Conservation (phyloP, 1,140 invertebrate species). For the Popillia japonica region DNA sequence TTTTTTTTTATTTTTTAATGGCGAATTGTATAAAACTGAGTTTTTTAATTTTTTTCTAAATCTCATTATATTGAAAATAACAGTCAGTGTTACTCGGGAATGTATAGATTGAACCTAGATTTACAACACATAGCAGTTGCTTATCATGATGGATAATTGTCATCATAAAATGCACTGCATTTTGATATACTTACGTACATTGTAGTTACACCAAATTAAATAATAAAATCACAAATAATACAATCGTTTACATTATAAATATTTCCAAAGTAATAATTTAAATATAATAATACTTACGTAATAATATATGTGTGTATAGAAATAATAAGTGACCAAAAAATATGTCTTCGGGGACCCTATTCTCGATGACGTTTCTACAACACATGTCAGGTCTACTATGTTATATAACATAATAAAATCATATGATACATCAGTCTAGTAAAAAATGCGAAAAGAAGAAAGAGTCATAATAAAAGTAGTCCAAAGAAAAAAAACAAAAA, state of each 20-base stretch:
- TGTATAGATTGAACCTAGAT: too few species aligned
- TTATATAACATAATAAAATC: slow-evolving; percentile 44
- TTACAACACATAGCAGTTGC: neutral
- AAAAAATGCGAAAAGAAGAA: slow-evolving; percentile 40
- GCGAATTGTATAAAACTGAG: too few species aligned
- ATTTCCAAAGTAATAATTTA: neutral
- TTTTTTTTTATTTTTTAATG: too few species aligned
- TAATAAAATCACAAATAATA: slow-evolving; percentile 1
- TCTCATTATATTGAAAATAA: too few species aligned
- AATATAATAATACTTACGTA: neutral
- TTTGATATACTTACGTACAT: too few species aligned
- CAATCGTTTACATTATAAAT: neutral
- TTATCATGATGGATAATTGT: neutral
- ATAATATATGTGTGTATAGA: slow-evolving; percentile 52
- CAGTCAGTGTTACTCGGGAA: too few species aligned
- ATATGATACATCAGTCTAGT: slow-evolving; percentile 47
- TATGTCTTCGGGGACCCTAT: slow-evolving; percentile 50
- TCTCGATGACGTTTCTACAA: slow-evolving; percentile 48
- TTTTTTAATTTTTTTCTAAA: too few species aligned
- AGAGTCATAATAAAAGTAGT: slow-evolving; percentile 20
- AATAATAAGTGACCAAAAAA: slow-evolving; percentile 34
- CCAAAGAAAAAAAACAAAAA: slow-evolving; percentile 45
- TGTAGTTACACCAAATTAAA: neutral
- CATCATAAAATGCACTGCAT: neutral
- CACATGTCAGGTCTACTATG: slow-evolving; percentile 46